A percentile compares a stretch with the other conserved stretches of the same genome.
These are phyloP conservation scores for Syndactyla subalaris DNA, from an alignment of 2,797 vertebrate species.

Conservation along the genomic window DNA sequence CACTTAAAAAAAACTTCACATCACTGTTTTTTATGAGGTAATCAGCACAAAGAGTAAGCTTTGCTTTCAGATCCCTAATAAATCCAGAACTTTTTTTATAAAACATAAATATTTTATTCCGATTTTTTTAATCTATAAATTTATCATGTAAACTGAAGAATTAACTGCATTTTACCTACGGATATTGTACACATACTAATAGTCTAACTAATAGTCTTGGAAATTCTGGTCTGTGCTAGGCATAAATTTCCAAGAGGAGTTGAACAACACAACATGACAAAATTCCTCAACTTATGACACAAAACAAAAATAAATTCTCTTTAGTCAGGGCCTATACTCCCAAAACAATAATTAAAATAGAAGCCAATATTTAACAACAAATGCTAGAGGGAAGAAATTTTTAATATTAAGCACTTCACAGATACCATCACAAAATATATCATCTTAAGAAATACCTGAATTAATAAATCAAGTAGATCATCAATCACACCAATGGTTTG, in stretches of 20 bases:
- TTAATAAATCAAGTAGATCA: not conserved
- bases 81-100: not conserved
- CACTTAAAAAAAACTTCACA: not conserved
- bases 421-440: not conserved
- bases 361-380: not conserved
- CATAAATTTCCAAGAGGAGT: not conserved
- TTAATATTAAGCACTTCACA: not conserved
- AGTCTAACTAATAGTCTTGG: not conserved
- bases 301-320: not conserved
- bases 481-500: not conserved
- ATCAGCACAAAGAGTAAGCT: not conserved
- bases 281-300: not conserved
- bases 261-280: not conserved
- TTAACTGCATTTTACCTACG: not conserved
- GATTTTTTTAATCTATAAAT: not conserved
- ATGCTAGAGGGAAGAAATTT: not conserved
- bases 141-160: not conserved
- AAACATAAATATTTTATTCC: not conserved
- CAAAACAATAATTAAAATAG: not conserved
- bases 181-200: not conserved
- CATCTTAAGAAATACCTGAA: not conserved
- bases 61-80: not conserved
- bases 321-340: not conserved
- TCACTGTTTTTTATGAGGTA: not conserved
- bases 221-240: not conserved